Evolutionary conservation across 2,888 invertebrate genomes (phyloP), one percentile per base, ranked within the genome.

Genomic region (Tenthredo distinguenda): DNA sequence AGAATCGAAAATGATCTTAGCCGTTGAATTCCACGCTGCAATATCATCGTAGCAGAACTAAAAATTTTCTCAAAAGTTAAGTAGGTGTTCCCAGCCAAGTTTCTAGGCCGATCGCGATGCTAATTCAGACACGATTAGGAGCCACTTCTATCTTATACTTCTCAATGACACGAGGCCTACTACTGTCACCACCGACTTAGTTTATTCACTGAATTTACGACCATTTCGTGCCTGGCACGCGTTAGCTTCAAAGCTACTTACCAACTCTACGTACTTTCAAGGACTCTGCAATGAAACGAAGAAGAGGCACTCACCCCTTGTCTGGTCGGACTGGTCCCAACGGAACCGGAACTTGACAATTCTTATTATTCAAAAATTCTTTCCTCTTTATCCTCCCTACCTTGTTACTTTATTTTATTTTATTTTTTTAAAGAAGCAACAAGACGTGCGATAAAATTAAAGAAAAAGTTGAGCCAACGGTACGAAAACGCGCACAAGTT

Each of bases 131-230:
- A n/a, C 79, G 79, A 79, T 79, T 79, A 79, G n/a, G 21, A 58
- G 79, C 34, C 81, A 81, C 81, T 58, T 26, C 15, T 79, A 18
- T 55, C 31, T 10, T 31, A 15, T 76, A 43, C 5, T 10, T n/a
- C 76, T 76, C 76, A 77, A 77, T 77, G 77, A 77, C 43, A 74
- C 58, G 81, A 81, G 81, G 26, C 40, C 81, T 26, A 40, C 81
- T 50, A 62, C 62, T 81, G 81, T 81, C 81, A 81, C 81, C 58
- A 55, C 21, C 21, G 58, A 62, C 62, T 34, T 58, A 58, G 81
- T 40, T 81, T 62, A 40, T 62, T 81, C 21, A 12, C 15, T 71
- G 5, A 68, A 71, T 83, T 83, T 83, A 83, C 50, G 83, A 83
- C 10, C 37, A n/a, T 21, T 68, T 83, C 83, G 83, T 83, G 83